phyloP scores from a whole-genome alignment of 2,113 vertebrate genomes.

The Poecilia latipinna region DNA sequence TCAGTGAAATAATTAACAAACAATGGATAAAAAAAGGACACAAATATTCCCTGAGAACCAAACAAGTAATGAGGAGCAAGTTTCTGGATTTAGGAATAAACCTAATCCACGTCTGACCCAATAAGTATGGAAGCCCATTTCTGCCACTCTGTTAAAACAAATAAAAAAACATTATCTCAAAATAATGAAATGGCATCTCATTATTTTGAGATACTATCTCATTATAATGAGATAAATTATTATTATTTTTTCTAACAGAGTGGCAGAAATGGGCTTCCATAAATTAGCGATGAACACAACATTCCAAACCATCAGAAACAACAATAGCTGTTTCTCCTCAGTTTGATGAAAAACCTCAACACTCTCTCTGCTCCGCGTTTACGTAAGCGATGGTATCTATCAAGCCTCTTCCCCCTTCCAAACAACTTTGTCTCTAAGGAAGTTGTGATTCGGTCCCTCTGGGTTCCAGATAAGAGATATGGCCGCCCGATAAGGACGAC shows the following conservation, averaged over 20 bases:
- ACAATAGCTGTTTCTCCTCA: conserved; percentile 3
- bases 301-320: conserved; percentile 30
- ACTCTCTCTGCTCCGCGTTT: not conserved
- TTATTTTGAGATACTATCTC: too few relatives aligned
- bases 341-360: not conserved
- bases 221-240: too few relatives aligned
- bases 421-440: conserved; percentile 66
- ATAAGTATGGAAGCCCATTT: not conserved
- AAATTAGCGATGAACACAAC: conserved; percentile 5
- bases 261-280: too few relatives aligned
- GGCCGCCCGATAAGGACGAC: conserved; percentile 58
- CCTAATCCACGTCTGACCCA: not conserved
- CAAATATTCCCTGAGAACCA: not conserved
- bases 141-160: too few relatives aligned
- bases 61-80: not conserved
- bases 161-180: too few relatives aligned
- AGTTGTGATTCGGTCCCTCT: conserved; percentile 64
- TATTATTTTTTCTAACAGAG: too few relatives aligned
- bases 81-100: not conserved
- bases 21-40: not conserved
- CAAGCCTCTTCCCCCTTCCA: conserved; percentile 61
- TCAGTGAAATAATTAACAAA: not conserved
- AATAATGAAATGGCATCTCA: too few relatives aligned
- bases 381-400: conserved; percentile 45
- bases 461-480: conserved; percentile 60